Evolutionary conservation across 2,797 vertebrate species (phyloP), one percentile per base, ranked within the genome.

Genomic region (Tinamus major): DNA sequence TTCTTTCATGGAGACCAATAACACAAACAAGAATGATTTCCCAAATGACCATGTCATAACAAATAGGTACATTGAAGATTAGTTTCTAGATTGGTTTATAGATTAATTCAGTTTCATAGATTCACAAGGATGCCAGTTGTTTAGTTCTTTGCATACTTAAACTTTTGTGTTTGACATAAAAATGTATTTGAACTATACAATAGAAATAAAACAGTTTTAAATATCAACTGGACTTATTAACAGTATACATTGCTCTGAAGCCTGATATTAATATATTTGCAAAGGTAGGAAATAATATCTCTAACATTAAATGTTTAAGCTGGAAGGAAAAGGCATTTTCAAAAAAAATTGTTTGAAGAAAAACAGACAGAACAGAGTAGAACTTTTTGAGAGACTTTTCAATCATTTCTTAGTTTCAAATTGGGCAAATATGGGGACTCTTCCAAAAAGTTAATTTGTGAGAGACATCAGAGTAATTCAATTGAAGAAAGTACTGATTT

Each of bases 371-470:
- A 42, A 77, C 17, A 56, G 4, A 65, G 55, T 3, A n/a, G 13
- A 55, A 71, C 24, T 71, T 17, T 18, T 44, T 29, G 35, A 81
- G 17, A 67, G 6, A 27, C 14, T 86, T 90, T 16, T 86, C 35
- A 69, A 74, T 67, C 85, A 59, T 80, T 76, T 90, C 23, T 67
- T 74, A 31, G 80, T 92, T 88, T 86, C 35, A 67, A 61, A 10
- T 16, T 26, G 46, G 1, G 4, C 39, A 63, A 75, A 71, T 59
- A 63, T 13, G 10, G 72, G 8, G 6, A 72, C 2, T 29, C 4
- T 46, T 51, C 8, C 0, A 31, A 80, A 79, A 79, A 46, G 65
- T n/a, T 59, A 49, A 13, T 75, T 82, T 41, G 13, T 79, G 27
- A 75, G 62, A 91, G 8, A 17, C 3, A 10, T 68, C 19, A 5